Conservation (phyloP, 2,797 vertebrate species). For the Sitta carolinensis region DNA sequence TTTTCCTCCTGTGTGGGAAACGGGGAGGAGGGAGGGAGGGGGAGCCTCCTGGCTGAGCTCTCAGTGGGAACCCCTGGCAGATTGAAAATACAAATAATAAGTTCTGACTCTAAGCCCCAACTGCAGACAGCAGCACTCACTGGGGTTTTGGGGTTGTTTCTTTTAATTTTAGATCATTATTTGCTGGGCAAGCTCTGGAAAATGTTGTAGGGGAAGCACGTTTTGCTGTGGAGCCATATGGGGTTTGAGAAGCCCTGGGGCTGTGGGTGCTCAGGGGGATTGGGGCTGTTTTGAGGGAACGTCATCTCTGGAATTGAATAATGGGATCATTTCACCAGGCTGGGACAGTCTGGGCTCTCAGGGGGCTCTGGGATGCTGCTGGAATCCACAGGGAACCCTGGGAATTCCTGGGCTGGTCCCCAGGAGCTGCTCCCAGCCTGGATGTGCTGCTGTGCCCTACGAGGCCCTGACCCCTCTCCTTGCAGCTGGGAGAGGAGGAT, state of each 20-base stretch:
- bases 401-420: not conserved
- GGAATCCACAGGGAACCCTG: not conserved
- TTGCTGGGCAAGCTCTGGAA: not conserved
- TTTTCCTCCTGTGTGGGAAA: conserved; percentile 17
- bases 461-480: not conserved
- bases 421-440: not conserved
- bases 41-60: not conserved
- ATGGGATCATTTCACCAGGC: not conserved
- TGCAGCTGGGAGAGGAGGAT: not conserved
- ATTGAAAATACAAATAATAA: conserved; percentile 35
- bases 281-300: not conserved
- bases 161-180: not conserved
- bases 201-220: fast-evolving
- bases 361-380: not conserved
- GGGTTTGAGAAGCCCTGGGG: not conserved
- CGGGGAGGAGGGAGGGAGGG: not conserved
- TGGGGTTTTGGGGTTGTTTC: not conserved
- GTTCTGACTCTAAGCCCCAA: conserved; percentile 37
- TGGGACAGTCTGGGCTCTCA: not conserved
- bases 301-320: fast-evolving
- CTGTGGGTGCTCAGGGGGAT: not conserved
- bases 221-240: not conserved
- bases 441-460: not conserved
- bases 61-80: conserved; percentile 21
- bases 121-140: not conserved